phyloP scores from a whole-genome alignment of 2,797 vertebrate species.

The Rhinogobio ventralis region DNA sequence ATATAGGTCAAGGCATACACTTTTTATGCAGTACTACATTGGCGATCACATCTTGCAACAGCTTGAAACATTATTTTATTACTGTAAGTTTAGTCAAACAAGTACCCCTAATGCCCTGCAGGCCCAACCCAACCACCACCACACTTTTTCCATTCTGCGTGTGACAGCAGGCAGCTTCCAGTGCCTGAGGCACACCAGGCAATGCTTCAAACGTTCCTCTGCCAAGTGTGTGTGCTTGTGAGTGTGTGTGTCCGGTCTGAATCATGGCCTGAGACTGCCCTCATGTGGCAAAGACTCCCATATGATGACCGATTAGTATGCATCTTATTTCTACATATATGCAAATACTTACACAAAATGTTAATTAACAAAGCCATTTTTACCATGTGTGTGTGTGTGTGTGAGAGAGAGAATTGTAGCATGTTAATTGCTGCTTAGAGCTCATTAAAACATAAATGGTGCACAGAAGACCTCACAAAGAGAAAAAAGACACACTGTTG shows the following conservation, averaged over 20 bases:
- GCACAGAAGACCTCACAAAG: conserved; percentile 26
- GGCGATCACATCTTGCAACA: not conserved
- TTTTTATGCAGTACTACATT: not conserved
- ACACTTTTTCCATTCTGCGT: conserved; percentile 68
- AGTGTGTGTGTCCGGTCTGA: conserved; percentile 32
- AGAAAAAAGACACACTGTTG: conserved; percentile 2
- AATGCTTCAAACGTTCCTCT: conserved; percentile 30
- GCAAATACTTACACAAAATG: not conserved
- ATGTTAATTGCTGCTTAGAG: conserved; percentile 30
- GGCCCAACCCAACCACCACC: conserved; percentile 29
- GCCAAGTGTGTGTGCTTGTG: conserved; percentile 19
- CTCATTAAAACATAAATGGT: conserved; percentile 17
- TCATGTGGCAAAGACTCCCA: conserved; percentile 37
- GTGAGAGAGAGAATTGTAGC: not conserved
- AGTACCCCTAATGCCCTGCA: conserved; percentile 27
- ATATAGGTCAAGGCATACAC: not conserved
- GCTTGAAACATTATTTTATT: not conserved
- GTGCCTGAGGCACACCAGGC: conserved; percentile 66
- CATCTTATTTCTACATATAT: not conserved
- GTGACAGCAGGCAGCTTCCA: conserved; percentile 75
- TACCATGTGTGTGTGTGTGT: not conserved
- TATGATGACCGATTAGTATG: not conserved
- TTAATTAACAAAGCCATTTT: not conserved
- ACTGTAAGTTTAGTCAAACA: conserved; percentile 35
- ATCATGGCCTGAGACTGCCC: conserved; percentile 37